phyloP scores from a whole-genome alignment of 2,888 invertebrate species.

The Petrophora chlorosata region DNA sequence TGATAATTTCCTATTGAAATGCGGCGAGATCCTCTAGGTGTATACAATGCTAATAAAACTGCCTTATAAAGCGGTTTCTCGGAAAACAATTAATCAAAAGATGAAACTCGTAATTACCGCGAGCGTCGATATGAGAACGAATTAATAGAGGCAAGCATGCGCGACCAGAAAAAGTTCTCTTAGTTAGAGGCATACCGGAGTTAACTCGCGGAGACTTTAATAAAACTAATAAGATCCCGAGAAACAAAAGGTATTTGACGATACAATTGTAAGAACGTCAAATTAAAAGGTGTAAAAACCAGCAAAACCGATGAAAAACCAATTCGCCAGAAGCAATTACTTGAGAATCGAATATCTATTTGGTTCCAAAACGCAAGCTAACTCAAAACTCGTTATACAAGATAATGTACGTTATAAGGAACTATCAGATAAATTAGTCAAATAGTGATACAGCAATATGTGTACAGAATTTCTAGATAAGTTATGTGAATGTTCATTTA shows the following conservation, averaged over 20 bases:
- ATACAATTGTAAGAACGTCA: conserved; percentile 13
- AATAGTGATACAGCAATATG: neutral
- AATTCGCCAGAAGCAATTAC: conserved; percentile 11
- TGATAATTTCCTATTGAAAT: conserved; percentile 79
- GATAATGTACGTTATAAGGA: conserved; percentile 2
- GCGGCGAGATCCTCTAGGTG: conserved; percentile 35
- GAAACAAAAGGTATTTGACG: conserved; percentile 21
- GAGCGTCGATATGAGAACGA: conserved; percentile 29
- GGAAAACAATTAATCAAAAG: conserved; percentile 21
- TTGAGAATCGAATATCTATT: neutral
- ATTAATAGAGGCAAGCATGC: conserved; percentile 50
- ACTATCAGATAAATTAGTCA: neutral
- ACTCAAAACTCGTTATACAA: conserved; percentile 1
- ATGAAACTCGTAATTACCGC: conserved; percentile 21
- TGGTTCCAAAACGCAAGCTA: neutral
- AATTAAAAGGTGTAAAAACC: conserved; percentile 8
- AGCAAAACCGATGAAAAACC: conserved; percentile 5
- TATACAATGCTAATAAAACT: conserved; percentile 33
- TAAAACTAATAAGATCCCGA: conserved; percentile 30
- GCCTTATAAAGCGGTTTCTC: conserved; percentile 8
- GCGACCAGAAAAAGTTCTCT: conserved; percentile 35
- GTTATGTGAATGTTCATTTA: too few species aligned
- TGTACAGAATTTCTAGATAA: too few species aligned
- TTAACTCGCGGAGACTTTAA: conserved; percentile 24
- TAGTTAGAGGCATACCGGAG: conserved; percentile 29